Evolutionary conservation across 1,140 invertebrate species (phyloP).

Genomic region (Macrobrachium nipponense): DNA sequence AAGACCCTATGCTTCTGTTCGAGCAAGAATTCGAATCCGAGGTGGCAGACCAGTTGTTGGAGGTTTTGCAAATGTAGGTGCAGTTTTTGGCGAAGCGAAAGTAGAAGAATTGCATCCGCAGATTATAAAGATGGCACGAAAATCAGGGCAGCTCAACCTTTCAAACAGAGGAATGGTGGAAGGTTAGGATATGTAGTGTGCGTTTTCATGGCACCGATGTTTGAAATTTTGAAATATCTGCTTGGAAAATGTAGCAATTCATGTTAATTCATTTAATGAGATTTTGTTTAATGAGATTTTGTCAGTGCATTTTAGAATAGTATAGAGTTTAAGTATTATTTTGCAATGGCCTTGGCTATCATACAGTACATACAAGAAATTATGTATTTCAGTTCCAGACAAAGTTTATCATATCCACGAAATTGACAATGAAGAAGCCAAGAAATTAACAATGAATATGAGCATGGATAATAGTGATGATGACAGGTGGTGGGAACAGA

Average conservation of each 20-base stretch:
- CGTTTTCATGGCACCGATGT: background rate
- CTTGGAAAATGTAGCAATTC: background rate
- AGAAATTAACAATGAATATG: constrained; percentile 73
- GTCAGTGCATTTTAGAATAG: no score
- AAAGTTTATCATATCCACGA: constrained; percentile 85
- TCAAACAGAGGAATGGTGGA: constrained; percentile 78
- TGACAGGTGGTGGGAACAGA: constrained; percentile 87
- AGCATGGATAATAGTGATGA: constrained; percentile 74
- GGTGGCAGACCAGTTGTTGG: constrained; percentile 55
- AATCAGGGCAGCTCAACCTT: constrained; percentile 83
- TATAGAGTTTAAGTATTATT: no score
- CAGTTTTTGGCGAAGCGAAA: constrained; percentile 47
- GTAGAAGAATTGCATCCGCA: constrained; percentile 74
- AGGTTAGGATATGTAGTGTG: constrained; percentile 73
- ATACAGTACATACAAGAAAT: no score
- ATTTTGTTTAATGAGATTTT: no score
- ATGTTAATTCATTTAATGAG: no score
- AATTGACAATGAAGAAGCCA: constrained; percentile 75
- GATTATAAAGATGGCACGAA: constrained; percentile 81
- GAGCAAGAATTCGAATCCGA: constrained; percentile 50
- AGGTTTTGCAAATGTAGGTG: constrained; percentile 62
- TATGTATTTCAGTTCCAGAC: constrained; percentile 77
- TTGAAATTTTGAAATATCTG: constrained; percentile 32
- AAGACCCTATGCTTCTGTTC: constrained; percentile 32
- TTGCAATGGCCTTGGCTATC: no score